These are phyloP conservation scores for Clanis bilineata DNA, from an alignment of 2,888 invertebrate species.

Conservation along the genomic window DNA sequence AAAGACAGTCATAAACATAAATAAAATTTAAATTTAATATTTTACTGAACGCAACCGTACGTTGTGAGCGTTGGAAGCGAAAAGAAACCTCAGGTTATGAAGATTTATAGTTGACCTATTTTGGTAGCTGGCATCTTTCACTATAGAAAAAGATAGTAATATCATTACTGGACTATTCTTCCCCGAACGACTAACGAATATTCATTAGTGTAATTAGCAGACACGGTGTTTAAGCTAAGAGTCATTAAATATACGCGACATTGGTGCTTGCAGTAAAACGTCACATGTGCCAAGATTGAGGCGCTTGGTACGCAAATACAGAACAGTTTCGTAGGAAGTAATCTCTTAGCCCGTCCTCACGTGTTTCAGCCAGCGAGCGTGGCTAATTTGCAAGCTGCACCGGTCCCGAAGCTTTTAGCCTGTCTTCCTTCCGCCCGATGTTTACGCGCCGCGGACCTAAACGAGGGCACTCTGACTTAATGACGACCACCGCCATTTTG, in stretches of 20 bases:
- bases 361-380: slow-evolving; percentile 63
- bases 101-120: slow-evolving; percentile 3
- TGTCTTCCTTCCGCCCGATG: slow-evolving; percentile 67
- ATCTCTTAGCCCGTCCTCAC: slow-evolving; percentile 65
- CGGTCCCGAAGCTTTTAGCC: slow-evolving; percentile 66
- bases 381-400: slow-evolving; percentile 71
- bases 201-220: slow-evolving; percentile 8
- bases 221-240: slow-evolving; percentile 16
- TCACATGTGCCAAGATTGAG: slow-evolving; percentile 30
- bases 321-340: slow-evolving; percentile 54
- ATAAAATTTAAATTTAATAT: neutral
- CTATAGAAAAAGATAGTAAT: neutral
- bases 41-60: neutral
- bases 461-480: slow-evolving; percentile 73
- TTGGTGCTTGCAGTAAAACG: slow-evolving; percentile 25
- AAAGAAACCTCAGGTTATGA: neutral
- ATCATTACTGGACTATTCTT: neutral
- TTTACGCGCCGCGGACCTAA: slow-evolving; percentile 68
- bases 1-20: neutral
- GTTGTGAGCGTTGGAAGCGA: neutral
- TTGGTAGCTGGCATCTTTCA: neutral
- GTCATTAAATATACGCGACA: slow-evolving; percentile 23
- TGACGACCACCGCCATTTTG: slow-evolving; percentile 69
- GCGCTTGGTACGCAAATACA: slow-evolving; percentile 43
- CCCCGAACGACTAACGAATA: slow-evolving; percentile 2